These are phyloP conservation scores for Dicyrtomina minuta DNA, from an alignment of 2,888 invertebrate species.

Conservation along the genomic window DNA sequence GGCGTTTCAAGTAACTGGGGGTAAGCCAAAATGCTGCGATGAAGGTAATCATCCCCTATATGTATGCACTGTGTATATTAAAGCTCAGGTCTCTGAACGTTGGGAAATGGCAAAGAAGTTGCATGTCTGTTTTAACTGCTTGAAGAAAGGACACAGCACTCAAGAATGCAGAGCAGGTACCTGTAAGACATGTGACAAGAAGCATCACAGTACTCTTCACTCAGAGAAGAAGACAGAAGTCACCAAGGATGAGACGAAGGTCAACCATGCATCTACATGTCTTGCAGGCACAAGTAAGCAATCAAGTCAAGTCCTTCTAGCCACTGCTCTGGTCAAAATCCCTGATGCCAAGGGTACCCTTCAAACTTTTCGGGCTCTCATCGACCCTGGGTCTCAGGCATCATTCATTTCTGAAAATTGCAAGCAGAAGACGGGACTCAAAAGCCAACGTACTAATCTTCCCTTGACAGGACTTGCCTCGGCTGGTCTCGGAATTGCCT, in stretches of 20 bases:
- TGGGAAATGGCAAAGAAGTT: too few relatives aligned
- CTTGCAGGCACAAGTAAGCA: background rate
- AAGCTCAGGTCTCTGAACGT: too few relatives aligned
- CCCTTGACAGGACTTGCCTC: background rate
- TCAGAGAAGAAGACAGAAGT: background rate
- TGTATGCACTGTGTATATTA: too few relatives aligned
- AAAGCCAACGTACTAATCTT: background rate
- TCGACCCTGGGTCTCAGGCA: conserved; percentile 18
- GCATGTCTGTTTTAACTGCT: too few relatives aligned
- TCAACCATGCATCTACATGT: background rate
- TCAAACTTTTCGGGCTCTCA: background rate
- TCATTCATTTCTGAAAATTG: background rate
- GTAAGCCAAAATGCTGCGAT: background rate
- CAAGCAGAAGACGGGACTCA: background rate
- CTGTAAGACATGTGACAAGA: conserved; percentile 9
- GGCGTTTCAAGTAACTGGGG: conserved; percentile 24
- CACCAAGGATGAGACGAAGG: too few relatives aligned
- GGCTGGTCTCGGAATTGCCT: background rate
- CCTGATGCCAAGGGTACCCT: background rate
- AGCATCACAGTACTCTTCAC: conserved; percentile 24
- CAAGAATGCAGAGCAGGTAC: too few relatives aligned
- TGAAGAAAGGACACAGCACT: too few relatives aligned
- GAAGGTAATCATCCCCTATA: too few relatives aligned
- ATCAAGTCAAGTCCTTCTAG: background rate
- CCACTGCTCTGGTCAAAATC: conserved; percentile 8